Conservation (phyloP, 2,888 invertebrate species). For the Vannuccia rotundouncinata region DNA sequence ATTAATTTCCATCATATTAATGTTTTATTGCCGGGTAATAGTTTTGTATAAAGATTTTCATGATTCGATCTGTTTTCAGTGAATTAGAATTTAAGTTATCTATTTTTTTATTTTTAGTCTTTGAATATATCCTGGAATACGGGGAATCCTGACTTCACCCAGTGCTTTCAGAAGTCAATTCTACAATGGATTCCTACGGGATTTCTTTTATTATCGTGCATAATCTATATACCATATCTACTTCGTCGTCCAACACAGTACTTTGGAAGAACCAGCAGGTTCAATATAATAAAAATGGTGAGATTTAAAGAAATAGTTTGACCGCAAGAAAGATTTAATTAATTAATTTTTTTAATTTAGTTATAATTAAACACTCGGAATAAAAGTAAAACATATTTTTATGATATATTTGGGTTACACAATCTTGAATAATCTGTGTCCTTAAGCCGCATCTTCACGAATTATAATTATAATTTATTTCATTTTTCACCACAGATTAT, state of each 20-base stretch:
- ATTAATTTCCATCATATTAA: not conserved
- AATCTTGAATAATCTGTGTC: too few species aligned
- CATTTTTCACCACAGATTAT: not conserved
- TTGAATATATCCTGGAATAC: slow-evolving; percentile 66
- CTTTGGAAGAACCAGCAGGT: slow-evolving; percentile 12
- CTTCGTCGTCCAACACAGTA: not conserved
- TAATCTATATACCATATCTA: slow-evolving; percentile 28
- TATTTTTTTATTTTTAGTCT: slow-evolving; percentile 63
- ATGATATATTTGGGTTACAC: too few species aligned
- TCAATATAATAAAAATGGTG: slow-evolving; percentile 33
- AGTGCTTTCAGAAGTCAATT: slow-evolving; percentile 79
- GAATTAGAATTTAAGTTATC: not conserved
- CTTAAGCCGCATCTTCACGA: too few species aligned
- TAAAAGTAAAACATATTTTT: not conserved
- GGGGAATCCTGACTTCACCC: slow-evolving; percentile 72
- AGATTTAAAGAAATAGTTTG: too few species aligned
- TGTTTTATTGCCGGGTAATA: not conserved
- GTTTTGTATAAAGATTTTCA: not conserved
- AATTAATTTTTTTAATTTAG: too few species aligned
- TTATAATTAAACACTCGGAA: too few species aligned
- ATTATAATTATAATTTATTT: too few species aligned
- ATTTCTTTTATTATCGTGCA: slow-evolving; percentile 48
- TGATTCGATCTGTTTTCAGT: not conserved
- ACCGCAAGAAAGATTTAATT: too few species aligned
- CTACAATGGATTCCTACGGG: slow-evolving; percentile 76